phyloP scores from a whole-genome alignment of 2,888 invertebrate genomes.

The Steinernema scapterisci region DNA sequence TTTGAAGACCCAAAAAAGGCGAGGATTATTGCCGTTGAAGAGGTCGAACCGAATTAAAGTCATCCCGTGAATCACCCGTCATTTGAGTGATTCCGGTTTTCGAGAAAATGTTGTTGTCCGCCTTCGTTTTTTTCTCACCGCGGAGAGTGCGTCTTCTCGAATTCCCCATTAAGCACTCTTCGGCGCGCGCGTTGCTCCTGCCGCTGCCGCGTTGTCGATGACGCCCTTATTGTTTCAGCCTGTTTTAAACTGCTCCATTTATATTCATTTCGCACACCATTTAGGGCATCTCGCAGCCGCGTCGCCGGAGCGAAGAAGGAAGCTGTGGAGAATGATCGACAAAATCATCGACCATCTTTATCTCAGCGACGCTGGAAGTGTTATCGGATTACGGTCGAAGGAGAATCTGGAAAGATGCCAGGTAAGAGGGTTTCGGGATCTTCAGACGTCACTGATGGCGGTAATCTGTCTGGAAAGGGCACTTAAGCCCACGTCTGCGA shows the following conservation, averaged over 20 bases:
- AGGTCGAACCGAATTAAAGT: background rate
- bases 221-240: background rate
- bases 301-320: background rate
- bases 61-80: background rate
- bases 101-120: background rate
- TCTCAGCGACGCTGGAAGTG: slow-evolving; percentile 49
- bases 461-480: too few species aligned
- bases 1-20: too few species aligned
- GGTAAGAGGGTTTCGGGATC: slow-evolving; percentile 33
- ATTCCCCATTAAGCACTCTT: slow-evolving; percentile 1
- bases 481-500: too few species aligned
- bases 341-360: slow-evolving; percentile 49
- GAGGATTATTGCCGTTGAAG: too few species aligned
- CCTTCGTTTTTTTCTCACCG: background rate
- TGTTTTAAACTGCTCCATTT: slow-evolving; percentile 1
- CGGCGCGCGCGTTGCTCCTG: too few species aligned
- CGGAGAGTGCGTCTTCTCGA: background rate
- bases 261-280: background rate
- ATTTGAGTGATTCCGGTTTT: slow-evolving; percentile 18
- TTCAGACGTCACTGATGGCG: too few species aligned
- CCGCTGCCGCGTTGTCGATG: background rate
- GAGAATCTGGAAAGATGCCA: slow-evolving; percentile 40
- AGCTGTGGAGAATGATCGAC: slow-evolving; percentile 50
- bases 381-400: slow-evolving; percentile 41
- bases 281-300: background rate